Base-by-base conservation (phyloP, 2,888 invertebrate genomes). In the Hofmannophila pseudospretella region DNA sequence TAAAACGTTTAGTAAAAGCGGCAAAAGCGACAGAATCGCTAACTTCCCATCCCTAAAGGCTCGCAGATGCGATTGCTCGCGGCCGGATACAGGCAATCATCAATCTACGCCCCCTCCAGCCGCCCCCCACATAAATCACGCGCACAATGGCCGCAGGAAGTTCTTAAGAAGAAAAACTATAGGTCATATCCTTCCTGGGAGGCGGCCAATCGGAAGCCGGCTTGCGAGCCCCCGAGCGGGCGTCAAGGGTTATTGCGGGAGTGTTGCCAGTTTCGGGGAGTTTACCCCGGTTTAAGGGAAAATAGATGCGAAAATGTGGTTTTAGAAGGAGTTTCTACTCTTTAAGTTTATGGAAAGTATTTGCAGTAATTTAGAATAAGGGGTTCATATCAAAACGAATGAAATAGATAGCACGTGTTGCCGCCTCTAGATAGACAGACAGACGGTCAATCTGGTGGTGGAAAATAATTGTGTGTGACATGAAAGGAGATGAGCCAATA, bases 131-230 rank as follows among this genome's bases (percentile, higher is more conserved):
- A 75, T 85, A 85, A 82, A 85, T 85, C 85, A 85, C 79, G 79
- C 76, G 70, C 68, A 86, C 85, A 86, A 85, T 85, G 76, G 73
- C 70, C 78, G 74, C 51, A 74, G 85, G 86, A 85, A 85, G 84
- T 84, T 81, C 86, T 85, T 85, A 84, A 84, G 85, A 84, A 86
- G 85, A 86, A 84, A 86, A 86, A 86, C 86, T 86, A 86, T 85
- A 86, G 86, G 85, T 85, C 84, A 85, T 82, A 84, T 86, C 86
- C 86, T 85, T 86, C 86, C 85, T 74, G 79, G 72, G 73, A 64
- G 71, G 61, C 74, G 75, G 77, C 85, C 85, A 86, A 86, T 86
- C 85, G 85, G 85, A 86, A 77, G 72, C 74, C 61, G 54, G 67
- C 54, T 47, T 51, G 51, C 47, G 45, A 32, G 27, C 47, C 47